Percentiles rank a stretch among this genome's conserved stretches.
These are phyloP conservation scores for Dromiciops gliroides DNA, from an alignment of 2,113 vertebrate genomes.

Conservation along the genomic window DNA sequence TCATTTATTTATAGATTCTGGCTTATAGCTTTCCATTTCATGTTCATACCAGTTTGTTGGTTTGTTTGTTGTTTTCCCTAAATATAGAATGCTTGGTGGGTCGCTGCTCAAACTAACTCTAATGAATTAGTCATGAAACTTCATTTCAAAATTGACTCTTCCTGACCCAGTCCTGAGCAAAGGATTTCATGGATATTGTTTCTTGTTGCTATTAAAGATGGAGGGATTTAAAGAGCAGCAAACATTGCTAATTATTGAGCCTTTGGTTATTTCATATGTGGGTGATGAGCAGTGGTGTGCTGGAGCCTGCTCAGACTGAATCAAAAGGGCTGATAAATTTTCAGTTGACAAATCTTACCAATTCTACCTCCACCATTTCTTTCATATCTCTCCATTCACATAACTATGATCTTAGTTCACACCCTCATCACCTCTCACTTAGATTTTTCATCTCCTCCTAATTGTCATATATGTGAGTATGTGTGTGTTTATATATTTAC, in stretches of 20 bases:
- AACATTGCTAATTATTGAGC: slow-evolving; percentile 30
- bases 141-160: slow-evolving; percentile 52
- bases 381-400: background rate
- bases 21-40: slow-evolving; percentile 10
- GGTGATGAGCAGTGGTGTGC: background rate
- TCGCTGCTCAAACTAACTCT: slow-evolving; percentile 58
- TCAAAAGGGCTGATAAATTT: background rate
- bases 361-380: background rate
- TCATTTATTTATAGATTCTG: slow-evolving; percentile 49
- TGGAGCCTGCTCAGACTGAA: background rate
- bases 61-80: slow-evolving; percentile 38
- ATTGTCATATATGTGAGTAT: background rate
- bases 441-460: background rate
- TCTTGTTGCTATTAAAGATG: slow-evolving; percentile 47
- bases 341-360: background rate
- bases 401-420: background rate
- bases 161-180: slow-evolving; percentile 33
- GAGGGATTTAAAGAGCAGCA: slow-evolving; percentile 11
- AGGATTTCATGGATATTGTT: slow-evolving; percentile 42
- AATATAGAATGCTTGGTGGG: slow-evolving; percentile 23
- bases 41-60: background rate
- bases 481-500: too few species aligned
- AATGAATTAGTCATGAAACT: slow-evolving; percentile 67
- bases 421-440: background rate
- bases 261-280: slow-evolving; percentile 15